Base-by-base conservation (phyloP, 2,113 vertebrate genomes). In the Corythornis vintsioides region DNA sequence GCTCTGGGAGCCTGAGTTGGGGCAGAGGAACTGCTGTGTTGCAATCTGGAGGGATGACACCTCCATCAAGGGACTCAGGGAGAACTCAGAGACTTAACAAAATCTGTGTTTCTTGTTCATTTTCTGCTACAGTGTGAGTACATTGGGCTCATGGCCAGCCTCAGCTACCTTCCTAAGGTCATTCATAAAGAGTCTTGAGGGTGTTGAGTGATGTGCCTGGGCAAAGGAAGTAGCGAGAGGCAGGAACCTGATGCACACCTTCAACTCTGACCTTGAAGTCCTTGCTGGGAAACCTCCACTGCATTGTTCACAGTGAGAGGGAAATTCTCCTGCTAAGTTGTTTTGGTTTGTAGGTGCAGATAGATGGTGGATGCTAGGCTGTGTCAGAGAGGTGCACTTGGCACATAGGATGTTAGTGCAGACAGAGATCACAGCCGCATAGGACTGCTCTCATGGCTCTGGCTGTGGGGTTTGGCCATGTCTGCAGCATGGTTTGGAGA, bases 351-450 rank as follows among this genome's bases (percentile, higher is more conserved):
- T 29, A 35, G 10, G 3, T 3, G 6, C n/a, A 63, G 28, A 7
- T 55, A 31, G 38, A 25, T 18, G 7, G 16, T 42, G 64, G 16
- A 33, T 80, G 16, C 24, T 35, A 26, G 3, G 11, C 15, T 72
- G 26, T 76, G 52, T 65, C 80, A 61, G 78, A 83, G 40, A 26
- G 24, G 69, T 82, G 20, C 20, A 10, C 56, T 8, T 48, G 33
- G 33, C 63, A 20, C 1, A 0, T 2, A 38, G 10, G 17, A 3
- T 48, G 15, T n/a, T 43, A 61, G 53, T 3, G 2, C 28, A 89
- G 52, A 55, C 11, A 28, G 66, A 25, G n/a, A n/a, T 42, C 26
- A 48, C 64, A 57, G 50, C 20, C 33, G 38, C 33, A 28, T 7
- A 55, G 43, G 63, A 13, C 0, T 57, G 26, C 9, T 21, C 40